These are phyloP conservation scores for Notocelia uddmanniana DNA, from an alignment of 2,888 invertebrate species.

Conservation along the genomic window DNA sequence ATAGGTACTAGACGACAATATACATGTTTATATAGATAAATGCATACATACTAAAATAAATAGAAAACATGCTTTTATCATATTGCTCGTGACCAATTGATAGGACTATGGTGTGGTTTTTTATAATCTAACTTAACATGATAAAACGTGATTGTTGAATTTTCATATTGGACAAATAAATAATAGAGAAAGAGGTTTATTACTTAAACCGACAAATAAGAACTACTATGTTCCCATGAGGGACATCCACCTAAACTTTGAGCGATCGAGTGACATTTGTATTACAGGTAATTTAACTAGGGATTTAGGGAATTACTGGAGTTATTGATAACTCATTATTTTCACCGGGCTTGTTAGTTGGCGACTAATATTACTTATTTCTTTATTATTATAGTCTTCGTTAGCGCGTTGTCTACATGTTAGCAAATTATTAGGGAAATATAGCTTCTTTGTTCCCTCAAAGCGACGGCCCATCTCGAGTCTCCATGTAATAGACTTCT, in stretches of 20 bases:
- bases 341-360: not conserved
- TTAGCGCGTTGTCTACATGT: not conserved
- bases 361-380: not conserved
- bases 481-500: not conserved
- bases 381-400: not conserved
- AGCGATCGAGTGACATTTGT: conserved; percentile 2
- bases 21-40: no score
- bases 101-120: no score
- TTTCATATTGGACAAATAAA: no score
- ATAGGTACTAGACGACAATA: no score
- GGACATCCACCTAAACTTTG: conserved; percentile 9
- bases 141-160: no score
- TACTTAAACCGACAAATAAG: not conserved
- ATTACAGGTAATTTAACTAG: conserved; percentile 1
- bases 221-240: conserved; percentile 8
- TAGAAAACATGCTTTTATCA: no score
- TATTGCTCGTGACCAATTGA: no score
- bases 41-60: no score
- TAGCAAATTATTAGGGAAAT: not conserved
- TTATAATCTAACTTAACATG: no score
- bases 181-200: no score
- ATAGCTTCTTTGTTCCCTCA: not conserved
- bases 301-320: conserved; percentile 3
- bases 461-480: not conserved
- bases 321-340: conserved; percentile 1